A percentile compares a stretch with the other conserved stretches of the same genome.
Conservation (phyloP, 2,113 vertebrate genomes). For the Erinaceus europaeus region DNA sequence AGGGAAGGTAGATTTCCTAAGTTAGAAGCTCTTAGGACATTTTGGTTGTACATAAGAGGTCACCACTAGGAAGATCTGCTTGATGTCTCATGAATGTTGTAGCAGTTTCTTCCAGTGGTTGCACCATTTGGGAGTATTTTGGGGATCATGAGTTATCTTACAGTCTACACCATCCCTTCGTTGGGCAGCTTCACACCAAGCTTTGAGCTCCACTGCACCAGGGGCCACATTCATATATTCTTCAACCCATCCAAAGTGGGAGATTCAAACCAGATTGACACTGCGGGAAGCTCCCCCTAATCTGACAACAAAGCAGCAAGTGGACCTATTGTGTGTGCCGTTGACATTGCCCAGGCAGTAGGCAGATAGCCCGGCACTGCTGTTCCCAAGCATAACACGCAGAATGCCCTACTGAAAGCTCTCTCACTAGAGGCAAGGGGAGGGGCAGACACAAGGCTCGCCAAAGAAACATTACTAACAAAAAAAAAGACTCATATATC, state of each 20-base stretch:
- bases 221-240: not conserved
- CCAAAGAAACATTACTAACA: not conserved
- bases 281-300: not conserved
- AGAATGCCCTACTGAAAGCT: not conserved
- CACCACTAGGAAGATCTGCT: not conserved
- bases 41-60: not conserved
- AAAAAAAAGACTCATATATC: not conserved
- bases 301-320: not conserved
- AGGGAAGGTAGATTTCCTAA: not conserved
- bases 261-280: not conserved
- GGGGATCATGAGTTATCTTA: too few species aligned
- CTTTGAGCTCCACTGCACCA: not conserved
- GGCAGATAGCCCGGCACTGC: not conserved
- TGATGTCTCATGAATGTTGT: not conserved
- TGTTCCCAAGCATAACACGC: not conserved
- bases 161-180: not conserved
- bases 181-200: not conserved
- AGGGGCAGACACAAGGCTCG: not conserved
- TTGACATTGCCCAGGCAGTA: not conserved
- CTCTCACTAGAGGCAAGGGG: not conserved
- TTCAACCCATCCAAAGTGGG: not conserved
- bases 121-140: too few species aligned
- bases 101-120: not conserved
- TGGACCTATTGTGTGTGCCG: not conserved
- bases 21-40: not conserved